phyloP scores from a whole-genome alignment of 1,140 invertebrate genomes.

The Drosophila serrata region DNA sequence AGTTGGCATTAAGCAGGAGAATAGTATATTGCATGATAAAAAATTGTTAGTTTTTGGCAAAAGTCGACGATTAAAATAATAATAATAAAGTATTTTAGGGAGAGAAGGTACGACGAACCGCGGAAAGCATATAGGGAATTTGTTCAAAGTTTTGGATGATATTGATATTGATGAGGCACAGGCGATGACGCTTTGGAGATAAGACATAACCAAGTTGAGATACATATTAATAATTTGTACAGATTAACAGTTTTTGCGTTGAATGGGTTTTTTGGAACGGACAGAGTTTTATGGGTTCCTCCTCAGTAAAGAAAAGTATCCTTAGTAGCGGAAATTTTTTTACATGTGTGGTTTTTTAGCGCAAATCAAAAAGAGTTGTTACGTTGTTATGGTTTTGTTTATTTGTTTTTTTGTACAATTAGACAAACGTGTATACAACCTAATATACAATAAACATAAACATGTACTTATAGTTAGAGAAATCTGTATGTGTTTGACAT shows the following conservation, averaged over 20 bases:
- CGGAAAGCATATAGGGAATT: slow-evolving; percentile 57
- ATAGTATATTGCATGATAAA: slow-evolving; percentile 24
- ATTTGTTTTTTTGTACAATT: slow-evolving; percentile 42
- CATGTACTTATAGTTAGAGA: slow-evolving; percentile 64
- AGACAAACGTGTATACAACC: slow-evolving; percentile 44
- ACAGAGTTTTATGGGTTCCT: slow-evolving; percentile 33
- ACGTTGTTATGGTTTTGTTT: slow-evolving; percentile 60
- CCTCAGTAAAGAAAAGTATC: slow-evolving; percentile 52
- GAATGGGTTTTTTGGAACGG: slow-evolving; percentile 36
- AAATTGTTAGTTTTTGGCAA: slow-evolving; percentile 51
- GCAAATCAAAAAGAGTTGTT: slow-evolving; percentile 58
- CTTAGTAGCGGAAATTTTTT: slow-evolving; percentile 59
- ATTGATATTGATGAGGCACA: slow-evolving; percentile 13
- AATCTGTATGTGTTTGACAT: slow-evolving; percentile 71
- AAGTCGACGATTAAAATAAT: slow-evolving; percentile 17
- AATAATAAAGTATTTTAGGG: slow-evolving; percentile 29
- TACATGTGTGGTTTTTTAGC: slow-evolving; percentile 45
- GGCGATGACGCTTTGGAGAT: no score
- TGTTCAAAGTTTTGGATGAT: slow-evolving; percentile 63
- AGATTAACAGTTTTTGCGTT: slow-evolving; percentile 55
- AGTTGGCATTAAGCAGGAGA: background rate
- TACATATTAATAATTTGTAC: slow-evolving; percentile 54
- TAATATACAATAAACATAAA: slow-evolving; percentile 55
- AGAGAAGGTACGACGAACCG: background rate
- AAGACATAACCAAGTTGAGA: slow-evolving; percentile 17